Evolutionary conservation across 2,113 vertebrate species (phyloP).

Genomic region (Abramis brama): DNA sequence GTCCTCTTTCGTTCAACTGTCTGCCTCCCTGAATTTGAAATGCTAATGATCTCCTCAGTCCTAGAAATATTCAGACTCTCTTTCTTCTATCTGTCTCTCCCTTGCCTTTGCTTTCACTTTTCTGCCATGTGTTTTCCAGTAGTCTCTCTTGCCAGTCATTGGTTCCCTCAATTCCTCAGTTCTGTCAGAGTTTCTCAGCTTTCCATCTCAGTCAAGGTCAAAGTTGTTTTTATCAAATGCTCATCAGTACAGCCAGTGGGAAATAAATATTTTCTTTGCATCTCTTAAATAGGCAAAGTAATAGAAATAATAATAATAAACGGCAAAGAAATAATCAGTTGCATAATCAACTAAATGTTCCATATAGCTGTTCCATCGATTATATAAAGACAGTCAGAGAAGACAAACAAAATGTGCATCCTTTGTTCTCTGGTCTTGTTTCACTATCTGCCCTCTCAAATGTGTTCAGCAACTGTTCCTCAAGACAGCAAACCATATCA

Average conservation of each 20-base stretch:
- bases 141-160: background rate
- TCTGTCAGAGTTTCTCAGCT: conserved; percentile 18
- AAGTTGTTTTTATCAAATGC: background rate
- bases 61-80: conserved; percentile 23
- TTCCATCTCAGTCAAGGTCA: conserved; percentile 34
- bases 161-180: background rate
- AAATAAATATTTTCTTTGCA: background rate
- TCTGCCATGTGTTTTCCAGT: background rate
- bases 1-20: conserved; percentile 54
- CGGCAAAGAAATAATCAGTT: background rate
- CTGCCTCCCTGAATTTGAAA: conserved; percentile 65
- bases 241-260: background rate
- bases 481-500: conserved; percentile 22
- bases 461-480: conserved; percentile 8
- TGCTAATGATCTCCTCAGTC: conserved; percentile 62
- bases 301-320: background rate
- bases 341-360: background rate
- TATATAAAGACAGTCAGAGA: conserved; percentile 20
- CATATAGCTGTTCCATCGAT: background rate
- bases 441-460: conserved; percentile 34
- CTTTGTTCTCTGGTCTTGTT: background rate
- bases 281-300: background rate
- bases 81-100: background rate
- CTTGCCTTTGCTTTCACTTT: conserved; percentile 7
- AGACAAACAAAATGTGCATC: background rate